A percentile compares a stretch with the other conserved stretches of the same genome.
phyloP scores from a whole-genome alignment of 2,888 invertebrate species.

The Volucella zonaria region DNA sequence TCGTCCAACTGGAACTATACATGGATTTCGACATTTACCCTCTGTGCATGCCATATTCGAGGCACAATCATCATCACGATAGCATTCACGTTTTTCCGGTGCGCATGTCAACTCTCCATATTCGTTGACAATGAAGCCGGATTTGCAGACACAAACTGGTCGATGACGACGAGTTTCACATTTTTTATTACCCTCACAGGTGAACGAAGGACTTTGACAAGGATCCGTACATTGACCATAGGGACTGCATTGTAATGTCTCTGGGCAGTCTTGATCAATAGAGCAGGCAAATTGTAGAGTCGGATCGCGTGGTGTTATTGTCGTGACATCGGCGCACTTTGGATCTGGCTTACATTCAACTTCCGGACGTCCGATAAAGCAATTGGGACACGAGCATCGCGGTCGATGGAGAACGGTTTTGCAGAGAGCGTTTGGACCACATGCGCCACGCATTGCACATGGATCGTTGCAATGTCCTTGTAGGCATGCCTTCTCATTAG shows the following conservation, averaged over 20 bases:
- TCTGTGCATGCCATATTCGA: slow-evolving; percentile 93
- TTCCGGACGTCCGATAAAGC: slow-evolving; percentile 92
- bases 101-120: slow-evolving; percentile 93
- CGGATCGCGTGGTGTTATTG: slow-evolving; percentile 84
- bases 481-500: slow-evolving; percentile 95
- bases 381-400: slow-evolving; percentile 93
- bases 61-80: slow-evolving; percentile 91
- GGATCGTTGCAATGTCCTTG: slow-evolving; percentile 95
- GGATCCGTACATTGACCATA: slow-evolving; percentile 91
- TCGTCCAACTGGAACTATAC: slow-evolving; percentile 85
- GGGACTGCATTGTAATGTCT: slow-evolving; percentile 88
- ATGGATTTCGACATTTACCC: slow-evolving; percentile 93
- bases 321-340: slow-evolving; percentile 86
- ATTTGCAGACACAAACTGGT: slow-evolving; percentile 94
- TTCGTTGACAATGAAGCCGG: slow-evolving; percentile 94
- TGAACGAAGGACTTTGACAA: slow-evolving; percentile 87
- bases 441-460: slow-evolving; percentile 93
- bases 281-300: slow-evolving; percentile 86
- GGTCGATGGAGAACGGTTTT: slow-evolving; percentile 92
- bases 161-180: slow-evolving; percentile 94
- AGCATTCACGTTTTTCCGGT: slow-evolving; percentile 91
- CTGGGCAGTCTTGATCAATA: slow-evolving; percentile 88
- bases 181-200: slow-evolving; percentile 91
- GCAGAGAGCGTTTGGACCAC: slow-evolving; percentile 95
- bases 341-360: slow-evolving; percentile 91